These are phyloP conservation scores for Nasonia longicornis DNA, from an alignment of 1,140 invertebrate genomes.

Conservation along the genomic window DNA sequence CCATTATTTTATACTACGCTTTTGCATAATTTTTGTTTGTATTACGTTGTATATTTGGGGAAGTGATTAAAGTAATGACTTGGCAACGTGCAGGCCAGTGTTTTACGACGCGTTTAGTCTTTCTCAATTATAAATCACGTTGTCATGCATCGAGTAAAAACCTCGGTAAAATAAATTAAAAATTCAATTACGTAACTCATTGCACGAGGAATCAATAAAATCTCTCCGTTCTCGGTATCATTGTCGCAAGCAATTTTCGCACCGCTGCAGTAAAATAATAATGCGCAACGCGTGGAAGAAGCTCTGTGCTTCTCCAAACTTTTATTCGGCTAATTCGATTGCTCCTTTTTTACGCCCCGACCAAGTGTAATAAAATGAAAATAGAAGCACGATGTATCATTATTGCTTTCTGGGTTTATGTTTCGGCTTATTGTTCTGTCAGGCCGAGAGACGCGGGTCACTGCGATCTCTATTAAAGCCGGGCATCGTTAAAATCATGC, in stretches of 20 bases:
- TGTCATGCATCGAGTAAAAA: background rate
- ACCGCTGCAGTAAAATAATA: background rate
- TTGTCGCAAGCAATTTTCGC: too few relatives aligned
- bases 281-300: background rate
- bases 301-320: background rate
- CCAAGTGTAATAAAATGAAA: background rate
- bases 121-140: background rate
- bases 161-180: background rate
- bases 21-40: background rate
- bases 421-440: conserved; percentile 33
- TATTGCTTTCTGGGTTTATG: conserved; percentile 18
- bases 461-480: conserved; percentile 34
- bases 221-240: background rate
- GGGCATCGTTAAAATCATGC: conserved; percentile 32
- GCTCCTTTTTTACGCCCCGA: background rate
- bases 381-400: conserved; percentile 14
- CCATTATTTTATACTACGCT: background rate
- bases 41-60: background rate
- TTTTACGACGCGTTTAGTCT: background rate
- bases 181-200: background rate
- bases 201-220: background rate
- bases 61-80: background rate
- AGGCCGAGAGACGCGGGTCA: conserved; percentile 5
- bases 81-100: background rate
- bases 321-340: conserved; percentile 8